These are phyloP conservation scores for Anomalospiza imberbis DNA, from an alignment of 2,797 vertebrate genomes.

Conservation along the genomic window DNA sequence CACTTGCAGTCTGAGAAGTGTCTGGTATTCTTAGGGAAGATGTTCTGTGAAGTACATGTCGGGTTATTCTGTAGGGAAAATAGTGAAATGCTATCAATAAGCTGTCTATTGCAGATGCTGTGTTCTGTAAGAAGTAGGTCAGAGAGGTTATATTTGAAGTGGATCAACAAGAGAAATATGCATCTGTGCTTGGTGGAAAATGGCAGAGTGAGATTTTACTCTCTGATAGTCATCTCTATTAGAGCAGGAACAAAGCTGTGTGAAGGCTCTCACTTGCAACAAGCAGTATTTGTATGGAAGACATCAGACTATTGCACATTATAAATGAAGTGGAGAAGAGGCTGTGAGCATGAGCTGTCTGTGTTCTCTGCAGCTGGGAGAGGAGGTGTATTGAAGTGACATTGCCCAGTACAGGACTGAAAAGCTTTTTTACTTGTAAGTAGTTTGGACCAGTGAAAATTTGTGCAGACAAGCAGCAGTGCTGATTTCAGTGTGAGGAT, in stretches of 20 bases:
- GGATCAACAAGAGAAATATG: background rate
- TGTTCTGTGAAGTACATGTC: background rate
- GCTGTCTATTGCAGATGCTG: background rate
- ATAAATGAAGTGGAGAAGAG: background rate
- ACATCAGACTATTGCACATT: background rate
- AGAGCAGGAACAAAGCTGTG: background rate
- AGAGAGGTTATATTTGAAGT: constrained; percentile 14
- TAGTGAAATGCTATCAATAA: background rate
- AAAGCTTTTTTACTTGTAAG: background rate
- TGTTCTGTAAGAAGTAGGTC: background rate
- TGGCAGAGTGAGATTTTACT: background rate
- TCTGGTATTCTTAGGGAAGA: background rate
- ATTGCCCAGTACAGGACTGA: background rate
- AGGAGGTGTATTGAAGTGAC: background rate
- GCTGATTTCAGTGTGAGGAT: background rate
- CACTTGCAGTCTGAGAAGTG: background rate
- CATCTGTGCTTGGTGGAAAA: background rate
- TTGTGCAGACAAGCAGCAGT: background rate
- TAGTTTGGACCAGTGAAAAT: background rate
- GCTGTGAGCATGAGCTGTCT: background rate
- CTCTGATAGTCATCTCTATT: background rate
- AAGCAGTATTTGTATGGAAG: background rate
- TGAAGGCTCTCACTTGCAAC: background rate
- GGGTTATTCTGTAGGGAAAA: background rate
- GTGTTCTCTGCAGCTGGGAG: background rate